phyloP scores from a whole-genome alignment of 2,113 vertebrate species.

The Pionites leucogaster region DNA sequence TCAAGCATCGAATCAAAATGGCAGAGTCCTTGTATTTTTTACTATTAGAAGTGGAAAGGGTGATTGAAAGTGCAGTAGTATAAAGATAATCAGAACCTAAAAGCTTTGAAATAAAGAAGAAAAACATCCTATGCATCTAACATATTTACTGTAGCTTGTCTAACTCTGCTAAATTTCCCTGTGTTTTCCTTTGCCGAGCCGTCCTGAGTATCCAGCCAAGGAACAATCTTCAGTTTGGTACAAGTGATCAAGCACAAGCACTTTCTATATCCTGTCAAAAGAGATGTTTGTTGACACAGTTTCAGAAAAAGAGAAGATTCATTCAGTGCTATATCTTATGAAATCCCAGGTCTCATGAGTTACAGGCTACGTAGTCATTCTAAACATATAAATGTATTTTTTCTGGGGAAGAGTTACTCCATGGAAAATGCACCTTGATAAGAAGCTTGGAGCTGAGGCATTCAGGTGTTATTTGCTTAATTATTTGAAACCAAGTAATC shows the following conservation, averaged over 20 bases:
- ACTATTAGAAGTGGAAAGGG: background rate
- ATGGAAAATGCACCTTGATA: background rate
- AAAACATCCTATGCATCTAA: background rate
- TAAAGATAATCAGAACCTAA: background rate
- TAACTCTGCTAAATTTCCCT: background rate
- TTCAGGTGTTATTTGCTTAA: background rate
- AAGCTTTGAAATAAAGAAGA: background rate
- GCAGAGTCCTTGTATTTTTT: background rate
- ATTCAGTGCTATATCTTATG: background rate
- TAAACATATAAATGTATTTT: background rate
- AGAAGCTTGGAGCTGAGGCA: background rate
- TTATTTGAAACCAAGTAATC: background rate
- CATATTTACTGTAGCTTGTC: background rate
- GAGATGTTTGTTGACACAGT: background rate
- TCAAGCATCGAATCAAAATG: background rate
- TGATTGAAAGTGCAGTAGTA: background rate
- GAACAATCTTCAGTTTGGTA: background rate
- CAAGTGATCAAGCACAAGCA: background rate
- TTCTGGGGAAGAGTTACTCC: background rate
- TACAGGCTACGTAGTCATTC: background rate
- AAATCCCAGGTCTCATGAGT: background rate
- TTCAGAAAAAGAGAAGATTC: background rate
- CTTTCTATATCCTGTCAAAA: background rate
- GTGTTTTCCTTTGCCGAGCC: background rate
- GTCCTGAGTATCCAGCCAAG: background rate